Conservation (phyloP, 37 sponge, comb jelly and placozoan genomes). For the Ephydatia muelleri region DNA sequence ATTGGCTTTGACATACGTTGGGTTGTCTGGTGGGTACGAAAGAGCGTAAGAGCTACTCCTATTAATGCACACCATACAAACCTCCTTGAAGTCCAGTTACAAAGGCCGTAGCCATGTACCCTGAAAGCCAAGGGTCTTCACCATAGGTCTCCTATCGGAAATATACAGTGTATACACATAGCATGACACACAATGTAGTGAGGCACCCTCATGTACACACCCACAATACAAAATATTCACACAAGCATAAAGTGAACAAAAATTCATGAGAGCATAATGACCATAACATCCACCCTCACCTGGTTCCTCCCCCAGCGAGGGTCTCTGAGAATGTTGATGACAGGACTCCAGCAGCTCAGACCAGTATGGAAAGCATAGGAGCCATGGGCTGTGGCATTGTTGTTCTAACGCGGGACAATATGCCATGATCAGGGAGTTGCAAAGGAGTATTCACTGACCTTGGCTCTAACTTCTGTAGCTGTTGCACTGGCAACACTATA, state of each 20-base stretch:
- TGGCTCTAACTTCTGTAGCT: constrained; percentile 70
- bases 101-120: constrained; percentile 35
- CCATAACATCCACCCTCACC: background rate
- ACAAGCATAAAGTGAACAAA: background rate
- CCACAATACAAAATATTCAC: background rate
- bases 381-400: constrained; percentile 25
- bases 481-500: constrained; percentile 52
- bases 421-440: background rate
- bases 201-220: background rate
- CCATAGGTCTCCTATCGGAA: constrained; percentile 67
- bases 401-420: constrained; percentile 19
- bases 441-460: constrained; percentile 11
- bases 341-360: constrained; percentile 68
- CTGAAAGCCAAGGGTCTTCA: constrained; percentile 56
- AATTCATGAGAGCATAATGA: background rate
- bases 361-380: constrained; percentile 67
- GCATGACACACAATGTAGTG: too few species aligned
- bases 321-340: constrained; percentile 60
- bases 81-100: constrained; percentile 75
- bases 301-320: constrained; percentile 72
- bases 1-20: constrained; percentile 54
- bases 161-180: background rate
- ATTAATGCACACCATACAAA: background rate
- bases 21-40: constrained; percentile 21
- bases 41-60: background rate